Percentiles rank a stretch among this genome's conserved stretches.
These are phyloP conservation scores for Eupithecia pulchellata DNA, from an alignment of 2,888 invertebrate genomes.

Conservation along the genomic window DNA sequence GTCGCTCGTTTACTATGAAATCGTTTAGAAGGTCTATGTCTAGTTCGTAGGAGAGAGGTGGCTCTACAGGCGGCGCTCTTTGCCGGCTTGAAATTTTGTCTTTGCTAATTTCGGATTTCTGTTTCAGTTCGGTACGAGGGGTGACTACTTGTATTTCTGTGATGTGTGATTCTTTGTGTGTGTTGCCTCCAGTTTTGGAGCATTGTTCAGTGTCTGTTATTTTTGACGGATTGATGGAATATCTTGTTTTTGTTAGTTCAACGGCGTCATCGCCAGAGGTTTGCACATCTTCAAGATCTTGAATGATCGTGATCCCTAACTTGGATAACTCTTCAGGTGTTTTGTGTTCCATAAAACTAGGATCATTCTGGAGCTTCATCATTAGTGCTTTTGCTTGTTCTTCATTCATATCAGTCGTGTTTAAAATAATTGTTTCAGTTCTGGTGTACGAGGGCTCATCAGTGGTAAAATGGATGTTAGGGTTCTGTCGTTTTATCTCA, in stretches of 20 bases:
- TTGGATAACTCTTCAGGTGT: slow-evolving; percentile 75
- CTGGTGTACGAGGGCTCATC: slow-evolving; percentile 78
- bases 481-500: slow-evolving; percentile 78
- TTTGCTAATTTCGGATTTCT: slow-evolving; percentile 60
- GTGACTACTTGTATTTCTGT: slow-evolving; percentile 90
- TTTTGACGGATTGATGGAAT: slow-evolving; percentile 74
- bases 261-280: slow-evolving; percentile 62
- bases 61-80: slow-evolving; percentile 70
- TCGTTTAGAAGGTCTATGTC: slow-evolving; percentile 79
- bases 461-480: slow-evolving; percentile 78
- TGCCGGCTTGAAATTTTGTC: slow-evolving; percentile 76
- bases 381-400: slow-evolving; percentile 77
- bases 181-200: slow-evolving; percentile 52
- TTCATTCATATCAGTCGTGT: slow-evolving; percentile 79
- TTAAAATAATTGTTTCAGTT: slow-evolving; percentile 84
- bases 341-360: slow-evolving; percentile 78
- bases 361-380: slow-evolving; percentile 78
- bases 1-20: slow-evolving; percentile 78
- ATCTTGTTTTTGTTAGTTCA: slow-evolving; percentile 76
- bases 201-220: slow-evolving; percentile 74
- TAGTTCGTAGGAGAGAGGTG: slow-evolving; percentile 72
- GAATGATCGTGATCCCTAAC: slow-evolving; percentile 74
- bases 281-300: slow-evolving; percentile 75
- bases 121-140: slow-evolving; percentile 71
- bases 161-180: slow-evolving; percentile 83